phyloP scores from a whole-genome alignment of 30 jellyfish, hydroid and myxozoan genomes.

The Phacellophora camtschatica region DNA sequence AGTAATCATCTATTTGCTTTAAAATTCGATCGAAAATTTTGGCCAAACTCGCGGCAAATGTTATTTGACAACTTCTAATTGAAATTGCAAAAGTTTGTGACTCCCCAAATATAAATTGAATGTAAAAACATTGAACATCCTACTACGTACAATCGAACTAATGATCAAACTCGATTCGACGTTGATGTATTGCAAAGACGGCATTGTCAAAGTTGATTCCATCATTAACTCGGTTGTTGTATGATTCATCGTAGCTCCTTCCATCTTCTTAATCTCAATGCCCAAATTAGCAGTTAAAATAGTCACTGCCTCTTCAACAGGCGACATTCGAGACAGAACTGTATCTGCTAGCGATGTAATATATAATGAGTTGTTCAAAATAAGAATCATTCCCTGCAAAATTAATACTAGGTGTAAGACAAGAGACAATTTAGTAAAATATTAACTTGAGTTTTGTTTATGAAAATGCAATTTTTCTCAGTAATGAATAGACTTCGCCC shows the following conservation, averaged over 20 bases:
- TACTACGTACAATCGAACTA: conserved; percentile 20
- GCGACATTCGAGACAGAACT: conserved; percentile 27
- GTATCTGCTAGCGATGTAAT: neutral
- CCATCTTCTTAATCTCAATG: neutral
- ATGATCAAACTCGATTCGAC: neutral
- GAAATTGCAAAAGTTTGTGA: too few relatives aligned
- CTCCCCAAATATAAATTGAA: too few relatives aligned
- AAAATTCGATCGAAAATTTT: too few relatives aligned
- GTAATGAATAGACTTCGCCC: too few relatives aligned
- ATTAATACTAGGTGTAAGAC: too few relatives aligned
- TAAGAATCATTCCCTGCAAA: neutral
- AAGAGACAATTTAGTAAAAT: too few relatives aligned
- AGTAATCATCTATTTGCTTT: too few relatives aligned
- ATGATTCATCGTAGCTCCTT: conserved; percentile 2
- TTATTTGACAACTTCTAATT: too few relatives aligned
- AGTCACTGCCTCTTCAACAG: conserved; percentile 6
- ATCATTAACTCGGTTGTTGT: neutral
- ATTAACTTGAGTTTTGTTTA: too few relatives aligned
- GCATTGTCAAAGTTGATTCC: conserved; percentile 1
- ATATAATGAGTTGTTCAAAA: neutral
- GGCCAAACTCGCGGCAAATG: too few relatives aligned
- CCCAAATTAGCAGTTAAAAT: conserved; percentile 24
- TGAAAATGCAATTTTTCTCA: too few relatives aligned
- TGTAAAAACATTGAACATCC: too few relatives aligned
- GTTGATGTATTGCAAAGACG: conserved; percentile 9